A percentile compares a stretch with the other conserved stretches of the same genome.
Conservation (phyloP, 2,888 invertebrate genomes). For the Drosophila ustulata region DNA sequence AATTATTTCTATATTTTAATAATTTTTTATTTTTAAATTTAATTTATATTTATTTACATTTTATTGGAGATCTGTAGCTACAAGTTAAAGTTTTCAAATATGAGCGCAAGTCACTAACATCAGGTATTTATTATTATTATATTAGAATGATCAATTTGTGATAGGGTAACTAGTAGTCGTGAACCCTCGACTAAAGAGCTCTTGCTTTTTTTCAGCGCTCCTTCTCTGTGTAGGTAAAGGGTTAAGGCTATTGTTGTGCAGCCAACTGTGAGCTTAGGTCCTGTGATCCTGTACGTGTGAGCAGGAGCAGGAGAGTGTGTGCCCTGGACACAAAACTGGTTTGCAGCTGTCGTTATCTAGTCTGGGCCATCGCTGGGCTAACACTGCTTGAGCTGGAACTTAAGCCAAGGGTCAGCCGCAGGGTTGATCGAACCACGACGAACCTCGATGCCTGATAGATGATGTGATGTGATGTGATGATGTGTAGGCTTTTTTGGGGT, state of each 20-base stretch:
- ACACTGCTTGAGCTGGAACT: slow-evolving; percentile 43
- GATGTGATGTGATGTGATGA: not conserved
- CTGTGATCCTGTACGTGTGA: slow-evolving; percentile 40
- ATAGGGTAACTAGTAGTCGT: not conserved
- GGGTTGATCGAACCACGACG: slow-evolving; percentile 58
- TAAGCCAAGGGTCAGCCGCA: slow-evolving; percentile 60
- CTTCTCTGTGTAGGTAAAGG: slow-evolving; percentile 44
- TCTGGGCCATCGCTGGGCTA: slow-evolving; percentile 50
- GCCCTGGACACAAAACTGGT: slow-evolving; percentile 40
- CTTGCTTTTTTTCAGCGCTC: not conserved
- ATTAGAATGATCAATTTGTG: not conserved
- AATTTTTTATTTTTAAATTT: no score
- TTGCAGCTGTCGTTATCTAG: slow-evolving; percentile 74
- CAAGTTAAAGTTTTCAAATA: no score
- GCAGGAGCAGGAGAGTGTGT: not conserved
- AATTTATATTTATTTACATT: no score
- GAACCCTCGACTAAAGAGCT: not conserved
- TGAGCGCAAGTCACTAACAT: no score
- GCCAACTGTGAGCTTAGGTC: slow-evolving; percentile 67
- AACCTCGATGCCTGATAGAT: slow-evolving; percentile 13
- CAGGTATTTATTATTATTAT: no score
- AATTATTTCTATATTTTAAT: no score
- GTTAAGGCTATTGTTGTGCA: slow-evolving; percentile 73
- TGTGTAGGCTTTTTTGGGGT: slow-evolving; percentile 44
- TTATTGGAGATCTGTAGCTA: no score